Conservation (phyloP, 2,888 invertebrate genomes). For the Synanthedon formicaeformis region DNA sequence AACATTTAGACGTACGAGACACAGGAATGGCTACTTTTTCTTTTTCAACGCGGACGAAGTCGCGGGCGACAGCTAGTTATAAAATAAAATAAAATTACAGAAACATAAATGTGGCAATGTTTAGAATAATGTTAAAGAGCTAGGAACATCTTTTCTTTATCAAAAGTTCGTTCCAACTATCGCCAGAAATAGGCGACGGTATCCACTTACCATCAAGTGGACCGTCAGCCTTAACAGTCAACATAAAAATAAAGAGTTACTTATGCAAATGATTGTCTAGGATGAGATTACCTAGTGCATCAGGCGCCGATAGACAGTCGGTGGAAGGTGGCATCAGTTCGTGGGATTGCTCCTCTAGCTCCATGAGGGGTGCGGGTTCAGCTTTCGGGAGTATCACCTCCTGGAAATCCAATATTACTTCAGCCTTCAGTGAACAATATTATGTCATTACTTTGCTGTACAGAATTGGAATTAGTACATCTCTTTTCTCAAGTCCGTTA, state of each 20-base stretch:
- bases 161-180: background rate
- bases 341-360: conserved; percentile 36
- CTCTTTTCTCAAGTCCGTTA: too few relatives aligned
- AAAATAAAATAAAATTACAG: background rate
- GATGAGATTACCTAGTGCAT: conserved; percentile 38
- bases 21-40: too few relatives aligned
- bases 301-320: conserved; percentile 42
- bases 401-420: conserved; percentile 17
- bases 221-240: background rate
- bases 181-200: background rate
- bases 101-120: background rate
- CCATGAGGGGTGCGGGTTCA: conserved; percentile 43
- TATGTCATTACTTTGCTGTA: too few relatives aligned
- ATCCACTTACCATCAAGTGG: too few relatives aligned
- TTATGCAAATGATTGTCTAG: too few relatives aligned
- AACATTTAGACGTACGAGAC: too few relatives aligned
- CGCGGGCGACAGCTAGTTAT: too few relatives aligned
- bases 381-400: conserved; percentile 47
- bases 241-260: background rate
- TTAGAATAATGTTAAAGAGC: background rate
- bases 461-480: too few relatives aligned
- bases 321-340: conserved; percentile 43
- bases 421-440: background rate
- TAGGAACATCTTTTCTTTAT: too few relatives aligned
- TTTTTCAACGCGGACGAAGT: too few relatives aligned